Percentiles rank a stretch among this genome's conserved stretches.
phyloP scores from a whole-genome alignment of 2,113 vertebrate genomes.

The Lepisosteus oculatus region DNA sequence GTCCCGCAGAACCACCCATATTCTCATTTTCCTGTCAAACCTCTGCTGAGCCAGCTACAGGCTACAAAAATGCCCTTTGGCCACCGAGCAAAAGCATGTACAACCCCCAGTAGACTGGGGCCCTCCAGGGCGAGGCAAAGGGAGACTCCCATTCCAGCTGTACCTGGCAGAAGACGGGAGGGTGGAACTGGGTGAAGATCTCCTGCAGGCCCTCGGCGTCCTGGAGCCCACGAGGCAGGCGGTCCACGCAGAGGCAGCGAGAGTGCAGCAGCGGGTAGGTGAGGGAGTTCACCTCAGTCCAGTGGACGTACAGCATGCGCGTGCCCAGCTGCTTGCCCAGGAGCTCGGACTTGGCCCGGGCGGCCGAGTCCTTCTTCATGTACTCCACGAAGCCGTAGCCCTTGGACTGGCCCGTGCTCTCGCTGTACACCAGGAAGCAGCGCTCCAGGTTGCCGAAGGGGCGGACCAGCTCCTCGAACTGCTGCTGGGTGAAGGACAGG shows the following conservation, averaged over 20 bases:
- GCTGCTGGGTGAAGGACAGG: constrained; percentile 76
- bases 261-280: constrained; percentile 78
- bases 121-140: too few relatives aligned
- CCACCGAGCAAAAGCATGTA: too few relatives aligned
- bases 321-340: constrained; percentile 85
- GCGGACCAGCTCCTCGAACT: constrained; percentile 87
- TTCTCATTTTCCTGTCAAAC: too few relatives aligned
- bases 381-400: constrained; percentile 93
- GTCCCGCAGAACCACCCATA: too few relatives aligned
- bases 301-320: constrained; percentile 87
- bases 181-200: constrained; percentile 59
- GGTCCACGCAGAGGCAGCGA: constrained; percentile 82
- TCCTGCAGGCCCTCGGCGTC: constrained; percentile 68
- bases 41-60: too few relatives aligned
- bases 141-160: neutral
- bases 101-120: too few relatives aligned
- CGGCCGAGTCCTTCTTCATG: constrained; percentile 93
- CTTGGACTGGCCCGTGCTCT: constrained; percentile 77
- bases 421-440: constrained; percentile 86
- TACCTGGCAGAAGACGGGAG: constrained; percentile 87
- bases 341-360: constrained; percentile 85
- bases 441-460: constrained; percentile 91
- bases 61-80: too few relatives aligned
- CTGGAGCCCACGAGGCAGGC: constrained; percentile 67
- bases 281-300: constrained; percentile 85